Conservation (phyloP, 1,140 invertebrate genomes). For the Drosophila mauritiana region DNA sequence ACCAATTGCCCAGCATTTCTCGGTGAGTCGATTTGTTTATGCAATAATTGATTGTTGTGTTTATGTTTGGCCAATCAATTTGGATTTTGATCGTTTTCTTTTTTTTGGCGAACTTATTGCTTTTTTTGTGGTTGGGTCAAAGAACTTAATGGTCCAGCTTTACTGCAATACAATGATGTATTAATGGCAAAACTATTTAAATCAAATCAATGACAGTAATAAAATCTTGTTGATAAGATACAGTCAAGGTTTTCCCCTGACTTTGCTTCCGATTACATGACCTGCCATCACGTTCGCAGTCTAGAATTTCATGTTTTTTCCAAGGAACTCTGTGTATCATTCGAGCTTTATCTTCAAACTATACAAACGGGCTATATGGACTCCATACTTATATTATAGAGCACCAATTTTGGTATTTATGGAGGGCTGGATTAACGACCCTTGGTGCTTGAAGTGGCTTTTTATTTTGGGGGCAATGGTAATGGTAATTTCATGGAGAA, state of each 20-base stretch:
- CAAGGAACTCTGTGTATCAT: not conserved
- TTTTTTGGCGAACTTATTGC: slow-evolving; percentile 6
- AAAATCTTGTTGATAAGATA: not conserved
- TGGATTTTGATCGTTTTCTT: not conserved
- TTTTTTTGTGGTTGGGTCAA: slow-evolving; percentile 17
- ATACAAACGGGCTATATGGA: not conserved
- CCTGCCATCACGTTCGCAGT: slow-evolving; percentile 17
- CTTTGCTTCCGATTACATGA: slow-evolving; percentile 4
- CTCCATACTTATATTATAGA: not conserved
- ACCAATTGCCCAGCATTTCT: slow-evolving; percentile 36
- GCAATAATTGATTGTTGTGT: slow-evolving; percentile 47
- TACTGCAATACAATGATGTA: too few species aligned
- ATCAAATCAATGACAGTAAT: not conserved
- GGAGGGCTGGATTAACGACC: slow-evolving; percentile 5
- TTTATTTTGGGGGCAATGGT: not conserved
- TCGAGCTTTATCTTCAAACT: slow-evolving; percentile 3
- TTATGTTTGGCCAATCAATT: slow-evolving; percentile 47
- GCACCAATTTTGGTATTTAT: slow-evolving; percentile 6
- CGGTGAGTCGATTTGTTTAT: slow-evolving; percentile 44
- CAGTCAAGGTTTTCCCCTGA: slow-evolving; percentile 9
- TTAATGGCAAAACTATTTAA: not conserved
- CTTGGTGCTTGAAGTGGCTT: slow-evolving; percentile 15
- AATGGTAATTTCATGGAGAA: slow-evolving; percentile 1
- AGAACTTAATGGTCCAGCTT: slow-evolving; percentile 7
- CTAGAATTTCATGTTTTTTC: slow-evolving; percentile 19